phyloP scores from a whole-genome alignment of 2,113 vertebrate species.

The Andinoacara biseriatus region DNA sequence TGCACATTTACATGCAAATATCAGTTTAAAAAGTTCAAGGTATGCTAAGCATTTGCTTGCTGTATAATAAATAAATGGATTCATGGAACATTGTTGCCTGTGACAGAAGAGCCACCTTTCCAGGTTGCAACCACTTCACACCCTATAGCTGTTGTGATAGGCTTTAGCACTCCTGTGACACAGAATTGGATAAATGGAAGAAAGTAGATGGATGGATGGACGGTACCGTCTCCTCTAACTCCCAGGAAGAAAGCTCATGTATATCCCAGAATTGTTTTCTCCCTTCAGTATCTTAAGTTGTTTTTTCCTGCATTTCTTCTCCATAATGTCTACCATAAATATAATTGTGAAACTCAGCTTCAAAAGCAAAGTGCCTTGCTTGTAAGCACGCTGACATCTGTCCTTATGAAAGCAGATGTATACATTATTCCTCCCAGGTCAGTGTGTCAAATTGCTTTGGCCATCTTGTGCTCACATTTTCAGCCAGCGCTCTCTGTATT shows the following conservation, averaged over 20 bases:
- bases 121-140: neutral
- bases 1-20: neutral
- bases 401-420: neutral
- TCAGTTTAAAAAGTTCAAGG: neutral
- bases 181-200: neutral
- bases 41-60: neutral
- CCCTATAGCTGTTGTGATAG: neutral
- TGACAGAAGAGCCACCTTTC: neutral
- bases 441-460: neutral
- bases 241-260: neutral
- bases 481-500: neutral
- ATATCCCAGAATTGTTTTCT: neutral
- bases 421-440: neutral
- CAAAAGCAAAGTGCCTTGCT: neutral
- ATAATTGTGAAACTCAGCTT: neutral
- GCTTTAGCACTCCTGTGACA: neutral
- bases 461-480: neutral
- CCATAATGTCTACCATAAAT: neutral
- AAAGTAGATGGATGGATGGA: neutral
- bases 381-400: neutral
- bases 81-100: neutral
- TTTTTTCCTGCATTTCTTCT: neutral
- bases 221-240: neutral
- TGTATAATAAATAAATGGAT: neutral
- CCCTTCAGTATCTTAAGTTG: neutral